phyloP scores from a whole-genome alignment of 1,140 invertebrate genomes.

The Rhagoletis pomonella region DNA sequence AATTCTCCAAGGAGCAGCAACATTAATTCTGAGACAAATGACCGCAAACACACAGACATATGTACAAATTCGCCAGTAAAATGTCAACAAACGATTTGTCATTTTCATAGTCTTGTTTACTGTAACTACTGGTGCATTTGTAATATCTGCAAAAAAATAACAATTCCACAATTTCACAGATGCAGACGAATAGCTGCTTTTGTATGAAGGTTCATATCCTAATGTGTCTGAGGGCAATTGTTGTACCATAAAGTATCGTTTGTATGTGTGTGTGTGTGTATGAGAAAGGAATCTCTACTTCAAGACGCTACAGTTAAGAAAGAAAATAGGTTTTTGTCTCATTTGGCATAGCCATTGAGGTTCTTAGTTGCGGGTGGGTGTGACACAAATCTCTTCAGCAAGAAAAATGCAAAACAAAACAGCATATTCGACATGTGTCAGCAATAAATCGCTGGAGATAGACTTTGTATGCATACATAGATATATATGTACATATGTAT shows the following conservation, averaged over 20 bases:
- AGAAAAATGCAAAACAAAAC: slow-evolving; percentile 15
- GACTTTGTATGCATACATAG: background rate
- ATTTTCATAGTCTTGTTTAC: slow-evolving; percentile 49
- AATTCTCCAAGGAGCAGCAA: slow-evolving; percentile 1
- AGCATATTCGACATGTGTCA: slow-evolving; percentile 27
- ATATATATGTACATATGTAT: background rate
- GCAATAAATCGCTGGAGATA: slow-evolving; percentile 32
- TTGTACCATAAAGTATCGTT: background rate
- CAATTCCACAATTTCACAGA: slow-evolving; percentile 37
- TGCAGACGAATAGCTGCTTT: background rate
- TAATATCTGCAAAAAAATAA: slow-evolving; percentile 42
- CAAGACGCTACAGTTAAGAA: background rate
- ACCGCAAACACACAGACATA: slow-evolving; percentile 24
- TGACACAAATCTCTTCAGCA: background rate
- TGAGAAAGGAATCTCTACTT: background rate
- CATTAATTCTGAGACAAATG: slow-evolving; percentile 48
- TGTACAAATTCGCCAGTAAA: slow-evolving; percentile 38
- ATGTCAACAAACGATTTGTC: slow-evolving; percentile 54
- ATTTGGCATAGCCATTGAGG: too few species aligned
- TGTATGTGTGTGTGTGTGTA: background rate
- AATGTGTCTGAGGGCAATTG: background rate
- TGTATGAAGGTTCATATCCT: too few species aligned
- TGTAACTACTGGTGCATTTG: slow-evolving; percentile 35
- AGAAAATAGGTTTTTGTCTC: background rate
- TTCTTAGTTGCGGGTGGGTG: background rate